A percentile compares a stretch with the other conserved stretches of the same genome.
phyloP scores from a whole-genome alignment of 2,797 vertebrate genomes.

The Bovichtus diacanthus region DNA sequence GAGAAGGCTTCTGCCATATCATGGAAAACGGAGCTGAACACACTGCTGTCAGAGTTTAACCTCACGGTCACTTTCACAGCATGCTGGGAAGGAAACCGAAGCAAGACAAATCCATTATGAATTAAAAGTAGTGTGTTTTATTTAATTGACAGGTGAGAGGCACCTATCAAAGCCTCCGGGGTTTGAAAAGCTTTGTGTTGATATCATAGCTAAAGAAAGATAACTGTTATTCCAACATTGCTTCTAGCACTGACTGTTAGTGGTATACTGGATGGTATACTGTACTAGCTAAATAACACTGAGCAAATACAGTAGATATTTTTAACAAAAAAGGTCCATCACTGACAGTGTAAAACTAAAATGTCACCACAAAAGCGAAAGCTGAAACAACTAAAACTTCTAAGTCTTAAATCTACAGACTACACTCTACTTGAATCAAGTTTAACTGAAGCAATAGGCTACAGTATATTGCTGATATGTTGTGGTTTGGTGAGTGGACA shows the following conservation, averaged over 20 bases:
- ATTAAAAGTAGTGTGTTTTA: slow-evolving; percentile 13
- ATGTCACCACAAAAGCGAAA: neutral
- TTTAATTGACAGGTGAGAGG: slow-evolving; percentile 22
- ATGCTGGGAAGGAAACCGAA: neutral
- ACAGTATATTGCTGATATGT: neutral
- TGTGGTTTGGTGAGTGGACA: neutral
- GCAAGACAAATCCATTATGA: slow-evolving; percentile 1
- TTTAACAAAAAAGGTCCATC: no score
- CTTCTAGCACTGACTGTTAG: neutral
- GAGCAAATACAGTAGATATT: neutral
- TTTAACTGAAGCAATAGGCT: neutral
- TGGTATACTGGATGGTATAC: neutral
- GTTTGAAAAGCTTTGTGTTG: slow-evolving; percentile 17
- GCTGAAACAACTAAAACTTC: neutral
- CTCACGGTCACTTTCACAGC: slow-evolving; percentile 25
- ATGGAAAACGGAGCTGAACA: slow-evolving; percentile 8
- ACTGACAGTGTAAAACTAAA: neutral
- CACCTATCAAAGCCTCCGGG: slow-evolving; percentile 2
- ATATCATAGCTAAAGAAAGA: neutral
- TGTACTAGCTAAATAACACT: slow-evolving; percentile 5
- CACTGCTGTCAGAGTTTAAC: slow-evolving; percentile 6
- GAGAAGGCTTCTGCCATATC: neutral
- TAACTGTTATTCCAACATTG: neutral
- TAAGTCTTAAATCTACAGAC: neutral
- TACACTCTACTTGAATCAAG: neutral